These are phyloP conservation scores for Trialeurodes vaporariorum DNA, from an alignment of 1,140 invertebrate genomes.

Conservation along the genomic window DNA sequence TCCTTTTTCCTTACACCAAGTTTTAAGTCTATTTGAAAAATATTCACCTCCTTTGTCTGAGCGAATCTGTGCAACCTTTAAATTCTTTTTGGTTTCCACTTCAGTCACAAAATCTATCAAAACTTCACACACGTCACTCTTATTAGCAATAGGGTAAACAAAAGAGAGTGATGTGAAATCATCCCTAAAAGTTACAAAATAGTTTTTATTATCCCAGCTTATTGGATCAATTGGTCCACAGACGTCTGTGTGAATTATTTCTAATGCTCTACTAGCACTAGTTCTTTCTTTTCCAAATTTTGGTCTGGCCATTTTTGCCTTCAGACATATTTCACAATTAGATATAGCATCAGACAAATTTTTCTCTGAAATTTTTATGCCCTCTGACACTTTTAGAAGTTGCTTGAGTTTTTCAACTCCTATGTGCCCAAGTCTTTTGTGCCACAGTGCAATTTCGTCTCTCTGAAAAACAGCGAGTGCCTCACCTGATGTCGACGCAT, in stretches of 20 bases:
- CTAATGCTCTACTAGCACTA: constrained; percentile 21
- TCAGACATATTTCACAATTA: constrained; percentile 3
- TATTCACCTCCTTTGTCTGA: constrained; percentile 23
- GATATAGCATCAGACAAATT: no score
- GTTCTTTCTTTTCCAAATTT: constrained; percentile 2
- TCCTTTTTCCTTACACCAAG: constrained; percentile 25
- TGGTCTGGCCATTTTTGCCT: constrained; percentile 4
- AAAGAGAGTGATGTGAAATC: constrained; percentile 22
- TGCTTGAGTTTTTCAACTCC: no score
- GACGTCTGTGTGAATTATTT: constrained; percentile 31
- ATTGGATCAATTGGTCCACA: constrained; percentile 30
- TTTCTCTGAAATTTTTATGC: no score
- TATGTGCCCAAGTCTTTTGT: no score
- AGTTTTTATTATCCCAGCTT: constrained; percentile 26
- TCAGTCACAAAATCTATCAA: constrained; percentile 12
- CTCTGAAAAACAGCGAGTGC: no score
- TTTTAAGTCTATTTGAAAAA: constrained; percentile 9
- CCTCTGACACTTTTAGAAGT: no score
- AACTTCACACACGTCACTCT: constrained; percentile 22
- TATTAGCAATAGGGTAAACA: constrained; percentile 31
- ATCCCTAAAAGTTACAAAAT: constrained; percentile 27
- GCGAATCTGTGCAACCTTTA: constrained; percentile 14
- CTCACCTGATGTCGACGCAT: no score
- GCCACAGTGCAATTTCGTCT: no score
- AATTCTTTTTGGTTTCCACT: constrained; percentile 1